Evolutionary conservation across 2,113 vertebrate genomes (phyloP).

Genomic region (Nycticryphes semicollaris): DNA sequence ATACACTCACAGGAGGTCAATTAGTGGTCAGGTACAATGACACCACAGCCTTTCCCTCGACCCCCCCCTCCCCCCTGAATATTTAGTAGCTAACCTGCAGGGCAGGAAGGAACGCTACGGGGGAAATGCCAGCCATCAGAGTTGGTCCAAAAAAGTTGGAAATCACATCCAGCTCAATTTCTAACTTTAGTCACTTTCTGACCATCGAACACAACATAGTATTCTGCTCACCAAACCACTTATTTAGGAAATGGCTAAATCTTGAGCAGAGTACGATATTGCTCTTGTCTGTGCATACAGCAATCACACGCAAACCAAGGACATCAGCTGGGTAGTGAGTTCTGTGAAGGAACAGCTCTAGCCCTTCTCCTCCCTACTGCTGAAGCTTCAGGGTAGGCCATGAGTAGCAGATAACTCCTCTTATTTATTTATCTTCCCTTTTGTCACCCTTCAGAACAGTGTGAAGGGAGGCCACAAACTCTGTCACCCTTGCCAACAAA

Average conservation of each 20-base stretch:
- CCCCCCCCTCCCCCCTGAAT: background rate
- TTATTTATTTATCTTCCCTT: background rate
- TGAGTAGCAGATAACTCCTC: background rate
- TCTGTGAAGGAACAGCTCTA: background rate
- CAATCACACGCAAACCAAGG: background rate
- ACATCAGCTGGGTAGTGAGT: background rate
- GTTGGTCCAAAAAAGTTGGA: background rate
- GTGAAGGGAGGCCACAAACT: background rate
- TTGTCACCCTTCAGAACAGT: background rate
- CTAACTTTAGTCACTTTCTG: slow-evolving; percentile 35
- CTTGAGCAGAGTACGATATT: background rate
- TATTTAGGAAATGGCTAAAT: slow-evolving; percentile 48
- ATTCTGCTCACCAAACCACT: slow-evolving; percentile 30
- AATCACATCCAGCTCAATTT: background rate
- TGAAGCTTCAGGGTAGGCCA: background rate
- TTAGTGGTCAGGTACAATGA: background rate
- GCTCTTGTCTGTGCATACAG: background rate
- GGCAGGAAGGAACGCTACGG: background rate
- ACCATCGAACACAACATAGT: background rate
- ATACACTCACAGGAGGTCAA: background rate
- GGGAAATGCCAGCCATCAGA: background rate
- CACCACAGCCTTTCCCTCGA: background rate
- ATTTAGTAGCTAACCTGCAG: background rate
- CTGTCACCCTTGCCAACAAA: background rate
- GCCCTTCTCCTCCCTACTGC: background rate